Conservation (phyloP, 1,140 invertebrate genomes). For the Aphelinus atriplicis region DNA sequence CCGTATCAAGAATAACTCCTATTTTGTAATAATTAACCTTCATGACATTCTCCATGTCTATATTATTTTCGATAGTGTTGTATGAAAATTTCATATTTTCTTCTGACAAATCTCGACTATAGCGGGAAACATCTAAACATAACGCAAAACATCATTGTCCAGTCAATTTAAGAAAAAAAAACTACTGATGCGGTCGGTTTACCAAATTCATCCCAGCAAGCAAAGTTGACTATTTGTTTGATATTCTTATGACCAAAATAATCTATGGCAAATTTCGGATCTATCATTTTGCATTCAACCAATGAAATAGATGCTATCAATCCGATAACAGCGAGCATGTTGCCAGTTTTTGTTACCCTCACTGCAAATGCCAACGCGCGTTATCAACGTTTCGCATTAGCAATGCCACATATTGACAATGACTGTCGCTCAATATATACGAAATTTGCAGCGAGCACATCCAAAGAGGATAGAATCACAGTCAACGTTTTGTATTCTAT, state of each 20-base stretch:
- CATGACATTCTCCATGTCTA: constrained; percentile 41
- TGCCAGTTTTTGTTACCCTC: too few species aligned
- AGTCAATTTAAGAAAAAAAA: too few species aligned
- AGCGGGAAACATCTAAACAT: too few species aligned
- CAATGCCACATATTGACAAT: too few species aligned
- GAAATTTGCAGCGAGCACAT: neutral
- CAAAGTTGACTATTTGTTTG: constrained; percentile 41
- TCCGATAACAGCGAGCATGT: too few species aligned
- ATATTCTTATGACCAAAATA: constrained; percentile 39
- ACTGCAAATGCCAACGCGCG: too few species aligned
- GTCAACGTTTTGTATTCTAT: constrained; percentile 16
- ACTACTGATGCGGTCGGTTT: neutral
- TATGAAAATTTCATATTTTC: constrained; percentile 20
- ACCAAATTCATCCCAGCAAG: constrained; percentile 42
- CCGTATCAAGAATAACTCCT: constrained; percentile 50
- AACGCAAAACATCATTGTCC: too few species aligned
- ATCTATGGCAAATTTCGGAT: constrained; percentile 28
- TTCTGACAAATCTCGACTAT: too few species aligned
- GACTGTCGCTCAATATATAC: too few species aligned
- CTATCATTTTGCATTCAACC: neutral
- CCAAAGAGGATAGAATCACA: neutral
- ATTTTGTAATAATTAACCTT: constrained; percentile 52
- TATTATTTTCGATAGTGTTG: constrained; percentile 34
- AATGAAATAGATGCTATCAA: too few species aligned
- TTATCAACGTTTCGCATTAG: too few species aligned